Evolutionary conservation across 2,797 vertebrate species (phyloP), one percentile per base, ranked within the genome.

Genomic region (Taenioides sp.): DNA sequence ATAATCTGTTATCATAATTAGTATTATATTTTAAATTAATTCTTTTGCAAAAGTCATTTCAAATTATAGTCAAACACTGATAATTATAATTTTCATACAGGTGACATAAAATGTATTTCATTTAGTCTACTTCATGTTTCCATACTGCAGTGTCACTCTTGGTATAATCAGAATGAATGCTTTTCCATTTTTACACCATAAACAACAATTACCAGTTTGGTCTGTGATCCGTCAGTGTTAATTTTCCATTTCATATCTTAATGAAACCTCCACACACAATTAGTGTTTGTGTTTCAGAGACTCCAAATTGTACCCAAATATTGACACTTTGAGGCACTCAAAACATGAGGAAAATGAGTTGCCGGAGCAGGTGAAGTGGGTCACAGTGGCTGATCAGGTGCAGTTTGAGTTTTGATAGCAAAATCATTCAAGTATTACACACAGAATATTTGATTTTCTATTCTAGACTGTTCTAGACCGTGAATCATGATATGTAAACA

Each of bases 271-370:
- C 17, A 20, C 9, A 63, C 20, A 14, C 20, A 63, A 40, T 40
- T 22, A 49, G 23, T 7, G 23, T 20, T 49, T 65, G 27, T 65
- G 18, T 65, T 65, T 65, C 7, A 16, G 63, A 18, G 63, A 23
- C 37, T 64, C 58, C 31, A 34, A 60, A 28, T 18, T 31, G 3
- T 31, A 60, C 37, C 12, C 62, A 47, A 47, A 65, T 65, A 40
- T 49, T 65, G 63, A 65, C 16, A 65, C 63, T 65, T 27, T 50
- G 1, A 65, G 63, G 63, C 23, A 49, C 63, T 65, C 63, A 14
- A 27, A 49, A 65, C 40, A 65, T 50, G 63, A 49, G 63, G 43
- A 20, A 65, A 65, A 65, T 65, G 1, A 65, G 22, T 25, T 28
- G 63, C 43, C 23, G 49, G 14, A 18, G 43, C 43, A 50, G 63